Conservation (phyloP, 64 coral and sea anemone species). For the Montipora sp. region DNA sequence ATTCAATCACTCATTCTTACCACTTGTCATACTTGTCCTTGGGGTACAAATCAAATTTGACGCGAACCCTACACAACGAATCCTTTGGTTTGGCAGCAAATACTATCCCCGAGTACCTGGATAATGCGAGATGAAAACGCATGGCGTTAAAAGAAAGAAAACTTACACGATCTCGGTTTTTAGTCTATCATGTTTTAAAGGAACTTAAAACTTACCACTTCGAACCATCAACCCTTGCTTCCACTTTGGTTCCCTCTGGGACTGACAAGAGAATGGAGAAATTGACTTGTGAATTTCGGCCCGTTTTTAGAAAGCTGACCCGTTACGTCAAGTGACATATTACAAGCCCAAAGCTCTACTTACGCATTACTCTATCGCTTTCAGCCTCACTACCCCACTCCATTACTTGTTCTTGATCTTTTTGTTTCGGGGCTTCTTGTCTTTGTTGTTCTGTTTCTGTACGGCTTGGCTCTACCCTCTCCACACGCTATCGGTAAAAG, state of each 20-base stretch:
- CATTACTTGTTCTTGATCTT: slow-evolving; percentile 13
- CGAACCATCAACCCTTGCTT: slow-evolving; percentile 8
- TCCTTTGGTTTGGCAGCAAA: slow-evolving; percentile 28
- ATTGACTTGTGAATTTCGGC: neutral
- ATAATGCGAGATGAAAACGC: neutral
- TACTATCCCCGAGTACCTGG: slow-evolving; percentile 33
- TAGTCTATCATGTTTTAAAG: too few relatives aligned
- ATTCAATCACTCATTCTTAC: slow-evolving; percentile 9
- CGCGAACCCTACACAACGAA: slow-evolving; percentile 19
- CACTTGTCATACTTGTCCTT: slow-evolving; percentile 87
- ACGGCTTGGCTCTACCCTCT: neutral
- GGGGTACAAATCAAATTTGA: slow-evolving; percentile 68
- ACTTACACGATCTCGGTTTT: too few relatives aligned
- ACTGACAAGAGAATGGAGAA: neutral
- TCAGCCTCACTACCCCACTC: slow-evolving; percentile 61
- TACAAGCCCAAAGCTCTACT: neutral
- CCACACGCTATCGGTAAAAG: neutral
- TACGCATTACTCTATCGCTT: slow-evolving; percentile 7
- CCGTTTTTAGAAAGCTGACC: neutral
- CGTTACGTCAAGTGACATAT: neutral
- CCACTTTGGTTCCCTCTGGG: neutral
- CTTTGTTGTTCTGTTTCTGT: neutral
- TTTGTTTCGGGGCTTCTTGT: neutral
- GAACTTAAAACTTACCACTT: neutral
- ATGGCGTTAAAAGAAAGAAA: too few relatives aligned